These are phyloP conservation scores for Bombus superbus DNA, from an alignment of 1,140 invertebrate species.

Conservation along the genomic window DNA sequence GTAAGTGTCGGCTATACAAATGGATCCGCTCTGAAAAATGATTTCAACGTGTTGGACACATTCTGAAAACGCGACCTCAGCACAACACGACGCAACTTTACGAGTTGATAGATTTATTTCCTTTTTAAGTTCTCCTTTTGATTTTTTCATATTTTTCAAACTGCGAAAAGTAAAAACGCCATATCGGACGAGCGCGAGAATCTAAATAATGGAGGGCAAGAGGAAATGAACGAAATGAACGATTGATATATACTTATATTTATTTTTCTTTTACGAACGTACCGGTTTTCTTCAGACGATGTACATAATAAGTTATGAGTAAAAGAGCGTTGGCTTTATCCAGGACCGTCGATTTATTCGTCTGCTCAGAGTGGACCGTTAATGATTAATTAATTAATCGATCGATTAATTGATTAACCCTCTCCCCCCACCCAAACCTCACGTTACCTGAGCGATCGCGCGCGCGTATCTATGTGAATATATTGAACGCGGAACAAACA, in stretches of 20 bases:
- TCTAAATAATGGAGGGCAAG: slow-evolving; percentile 1
- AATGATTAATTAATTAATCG: background rate
- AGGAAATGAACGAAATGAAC: slow-evolving; percentile 52
- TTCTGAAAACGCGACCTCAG: slow-evolving; percentile 15
- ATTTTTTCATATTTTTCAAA: background rate
- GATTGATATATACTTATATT: slow-evolving; percentile 80
- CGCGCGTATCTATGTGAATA: background rate
- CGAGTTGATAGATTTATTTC: background rate
- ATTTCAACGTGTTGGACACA: background rate
- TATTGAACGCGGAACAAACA: background rate
- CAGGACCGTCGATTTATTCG: slow-evolving; percentile 59
- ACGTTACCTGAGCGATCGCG: slow-evolving; percentile 14
- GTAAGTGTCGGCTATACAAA: background rate
- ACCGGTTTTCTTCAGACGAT: slow-evolving; percentile 77
- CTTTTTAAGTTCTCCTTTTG: background rate
- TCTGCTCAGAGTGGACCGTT: slow-evolving; percentile 15
- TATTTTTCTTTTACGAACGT: slow-evolving; percentile 81
- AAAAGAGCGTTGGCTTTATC: slow-evolving; percentile 81
- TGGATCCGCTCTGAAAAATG: background rate
- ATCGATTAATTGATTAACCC: background rate
- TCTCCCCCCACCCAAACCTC: background rate
- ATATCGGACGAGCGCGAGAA: background rate
- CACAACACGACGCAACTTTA: slow-evolving; percentile 34
- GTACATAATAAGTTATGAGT: slow-evolving; percentile 82
- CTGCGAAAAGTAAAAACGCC: background rate